phyloP scores from a whole-genome alignment of 2,888 invertebrate genomes.

The Chrysolina haemoptera region DNA sequence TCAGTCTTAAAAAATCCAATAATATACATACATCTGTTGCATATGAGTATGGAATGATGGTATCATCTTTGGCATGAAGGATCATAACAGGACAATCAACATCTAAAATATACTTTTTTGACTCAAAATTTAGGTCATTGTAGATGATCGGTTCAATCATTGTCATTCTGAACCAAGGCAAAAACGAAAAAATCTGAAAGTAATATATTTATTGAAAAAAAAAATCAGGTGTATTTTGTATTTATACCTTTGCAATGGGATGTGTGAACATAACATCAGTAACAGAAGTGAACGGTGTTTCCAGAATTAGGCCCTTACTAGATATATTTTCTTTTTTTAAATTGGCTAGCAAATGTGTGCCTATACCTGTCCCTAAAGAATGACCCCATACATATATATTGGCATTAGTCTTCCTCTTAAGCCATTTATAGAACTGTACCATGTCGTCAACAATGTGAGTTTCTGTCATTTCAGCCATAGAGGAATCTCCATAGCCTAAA shows the following conservation, averaged over 20 bases:
- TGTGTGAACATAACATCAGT: slow-evolving; percentile 60
- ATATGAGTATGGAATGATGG: slow-evolving; percentile 84
- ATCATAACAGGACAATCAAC: slow-evolving; percentile 86
- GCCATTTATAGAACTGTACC: slow-evolving; percentile 58
- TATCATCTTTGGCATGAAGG: slow-evolving; percentile 93
- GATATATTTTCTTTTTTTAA: slow-evolving; percentile 57
- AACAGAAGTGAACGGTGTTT: slow-evolving; percentile 63
- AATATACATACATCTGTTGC: slow-evolving; percentile 78
- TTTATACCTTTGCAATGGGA: slow-evolving; percentile 56
- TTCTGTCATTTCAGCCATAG: slow-evolving; percentile 56
- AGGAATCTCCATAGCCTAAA: slow-evolving; percentile 61
- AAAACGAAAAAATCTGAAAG: slow-evolving; percentile 80
- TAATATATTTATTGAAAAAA: neutral
- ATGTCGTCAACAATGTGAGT: slow-evolving; percentile 56
- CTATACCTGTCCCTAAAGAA: slow-evolving; percentile 60
- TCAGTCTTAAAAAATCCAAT: no score
- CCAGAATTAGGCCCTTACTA: slow-evolving; percentile 61
- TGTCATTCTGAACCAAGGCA: slow-evolving; percentile 87
- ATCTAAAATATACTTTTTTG: slow-evolving; percentile 79
- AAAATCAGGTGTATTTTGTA: no score
- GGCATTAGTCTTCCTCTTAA: slow-evolving; percentile 53
- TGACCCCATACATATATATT: slow-evolving; percentile 63
- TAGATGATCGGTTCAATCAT: slow-evolving; percentile 83
- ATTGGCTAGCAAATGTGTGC: slow-evolving; percentile 56
- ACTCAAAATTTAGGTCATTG: slow-evolving; percentile 83